Evolutionary conservation across 2,113 vertebrate genomes (phyloP), one percentile per base, ranked within the genome.

Genomic region (Beaufortia kweichowensis): DNA sequence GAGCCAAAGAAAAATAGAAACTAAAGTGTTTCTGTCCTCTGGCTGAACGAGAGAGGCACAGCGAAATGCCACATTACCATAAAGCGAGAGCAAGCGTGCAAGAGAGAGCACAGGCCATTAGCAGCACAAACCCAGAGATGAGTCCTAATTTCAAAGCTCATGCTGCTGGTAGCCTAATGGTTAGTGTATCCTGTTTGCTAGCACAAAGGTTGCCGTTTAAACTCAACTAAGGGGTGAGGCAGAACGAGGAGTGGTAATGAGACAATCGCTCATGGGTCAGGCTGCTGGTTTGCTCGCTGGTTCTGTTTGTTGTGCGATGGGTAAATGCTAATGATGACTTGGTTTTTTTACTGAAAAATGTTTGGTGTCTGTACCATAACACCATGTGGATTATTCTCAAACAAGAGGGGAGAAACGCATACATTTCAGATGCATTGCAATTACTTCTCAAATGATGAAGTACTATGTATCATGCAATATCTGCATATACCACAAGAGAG

Each of bases 1-100:
- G 21, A 62, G 29, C 31, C 62, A 56, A 56, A 28, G 33, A 76
- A 56, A 67, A 56, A 67, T 59, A 76, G 62, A 76, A 74, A 61
- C 41, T 74, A 74, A 74, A 74, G 57, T 74, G 71, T 61, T 61
- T 74, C 71, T 62, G 57, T 61, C 26, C 56, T 61, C 26, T 61
- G 71, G 56, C 28, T 48, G 71, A 74, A 48, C 19, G 39, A 74
- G 71, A 61, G 41, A 74, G 71, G 39, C 56, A 29, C 53, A 71
- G 67, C 84, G 73, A 91, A 91, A 93, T 90, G 91, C 85, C 90
- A 91, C 89, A 91, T 91, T 91, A 91, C 83, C 90, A 92, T 92
- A 91, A 87, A 83, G 81, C 82, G 84, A 86, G 81, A 65, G 83
- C 82, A 78, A 86, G 91, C 86, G 84, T 65, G 69, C 68, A 76